A percentile compares a stretch with the other conserved stretches of the same genome.
Conservation (phyloP, 2,797 vertebrate genomes). For the Protonibea diacanthus region DNA sequence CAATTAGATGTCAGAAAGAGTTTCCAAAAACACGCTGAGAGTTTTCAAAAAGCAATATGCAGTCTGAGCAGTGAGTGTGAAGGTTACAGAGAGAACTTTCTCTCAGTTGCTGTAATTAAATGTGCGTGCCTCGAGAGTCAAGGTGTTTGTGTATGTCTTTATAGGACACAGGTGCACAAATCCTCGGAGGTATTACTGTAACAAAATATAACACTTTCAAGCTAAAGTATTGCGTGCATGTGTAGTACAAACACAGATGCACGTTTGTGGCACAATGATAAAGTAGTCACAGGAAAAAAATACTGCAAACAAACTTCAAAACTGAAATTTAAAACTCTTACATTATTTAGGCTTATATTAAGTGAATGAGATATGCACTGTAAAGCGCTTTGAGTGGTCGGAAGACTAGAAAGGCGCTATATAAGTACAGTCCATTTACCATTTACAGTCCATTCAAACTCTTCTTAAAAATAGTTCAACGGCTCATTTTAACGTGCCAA, state of each 20-base stretch:
- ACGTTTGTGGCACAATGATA: not conserved
- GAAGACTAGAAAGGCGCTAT: no score
- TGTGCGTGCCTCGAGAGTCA: not conserved
- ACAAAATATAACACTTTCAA: not conserved
- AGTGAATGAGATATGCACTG: no score
- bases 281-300: not conserved
- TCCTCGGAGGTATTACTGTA: not conserved
- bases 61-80: constrained; percentile 20
- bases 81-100: constrained; percentile 30
- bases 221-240: not conserved
- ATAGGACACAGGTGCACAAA: not conserved
- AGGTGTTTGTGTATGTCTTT: not conserved
- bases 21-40: not conserved
- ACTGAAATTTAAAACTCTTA: not conserved
- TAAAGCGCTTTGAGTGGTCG: no score
- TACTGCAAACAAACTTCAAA: not conserved
- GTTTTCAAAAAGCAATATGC: constrained; percentile 28
- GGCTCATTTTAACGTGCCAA: no score
- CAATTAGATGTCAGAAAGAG: constrained; percentile 12
- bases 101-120: constrained; percentile 26
- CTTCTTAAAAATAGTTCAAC: not conserved
- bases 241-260: not conserved
- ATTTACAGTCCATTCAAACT: no score
- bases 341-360: not conserved
- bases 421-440: no score